These are phyloP conservation scores for Apis dorsata DNA, from an alignment of 1,140 invertebrate genomes.

Conservation along the genomic window DNA sequence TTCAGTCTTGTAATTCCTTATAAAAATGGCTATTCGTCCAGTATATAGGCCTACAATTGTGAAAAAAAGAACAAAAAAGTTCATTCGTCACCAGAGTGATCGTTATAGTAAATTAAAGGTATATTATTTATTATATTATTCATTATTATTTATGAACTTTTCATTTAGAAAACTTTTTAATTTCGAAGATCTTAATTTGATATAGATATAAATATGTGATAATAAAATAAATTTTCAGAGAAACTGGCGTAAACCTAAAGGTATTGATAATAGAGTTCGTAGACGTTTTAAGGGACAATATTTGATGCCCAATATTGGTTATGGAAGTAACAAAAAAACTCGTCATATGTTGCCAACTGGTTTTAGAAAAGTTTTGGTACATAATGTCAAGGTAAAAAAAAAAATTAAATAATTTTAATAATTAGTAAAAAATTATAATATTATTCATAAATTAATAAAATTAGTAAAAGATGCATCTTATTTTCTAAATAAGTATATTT, in stretches of 20 bases:
- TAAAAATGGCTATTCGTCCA: conserved; percentile 90
- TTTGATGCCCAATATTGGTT: conserved; percentile 99
- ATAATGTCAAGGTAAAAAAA: conserved; percentile 88
- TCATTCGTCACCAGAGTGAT: conserved; percentile 98
- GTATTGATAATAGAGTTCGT: conserved; percentile 99
- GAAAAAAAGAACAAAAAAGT: conserved; percentile 98
- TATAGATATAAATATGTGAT: background rate
- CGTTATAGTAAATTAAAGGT: conserved; percentile 97
- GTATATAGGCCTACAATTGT: conserved; percentile 93
- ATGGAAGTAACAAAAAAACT: conserved; percentile 96
- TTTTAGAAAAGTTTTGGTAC: conserved; percentile 95
- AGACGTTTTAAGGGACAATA: conserved; percentile 99
- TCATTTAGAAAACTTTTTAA: background rate
- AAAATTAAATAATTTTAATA: conserved; percentile 25
- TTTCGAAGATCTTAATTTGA: no score
- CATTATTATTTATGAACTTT: background rate
- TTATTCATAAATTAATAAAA: background rate
- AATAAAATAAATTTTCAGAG: conserved; percentile 79
- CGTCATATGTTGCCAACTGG: conserved; percentile 98
- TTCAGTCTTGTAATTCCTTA: conserved; percentile 34
- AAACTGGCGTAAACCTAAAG: conserved; percentile 96
- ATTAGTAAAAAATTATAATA: conserved; percentile 34
- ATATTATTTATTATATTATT: conserved; percentile 50
- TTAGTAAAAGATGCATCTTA: background rate
- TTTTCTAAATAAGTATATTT: background rate